phyloP scores from a whole-genome alignment of 1,140 invertebrate species.

The Drosophila ohnishii region DNA sequence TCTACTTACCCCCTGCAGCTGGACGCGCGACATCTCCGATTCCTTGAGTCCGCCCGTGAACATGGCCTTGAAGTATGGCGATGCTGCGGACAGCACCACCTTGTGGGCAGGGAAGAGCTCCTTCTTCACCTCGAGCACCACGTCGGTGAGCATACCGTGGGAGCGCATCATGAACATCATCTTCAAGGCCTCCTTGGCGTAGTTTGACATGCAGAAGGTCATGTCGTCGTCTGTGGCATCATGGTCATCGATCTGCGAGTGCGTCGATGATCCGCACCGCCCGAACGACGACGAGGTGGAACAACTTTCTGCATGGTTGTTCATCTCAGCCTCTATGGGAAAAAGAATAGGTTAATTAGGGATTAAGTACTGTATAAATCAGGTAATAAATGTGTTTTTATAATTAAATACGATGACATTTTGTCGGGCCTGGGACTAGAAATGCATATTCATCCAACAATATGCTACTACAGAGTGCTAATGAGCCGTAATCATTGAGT shows the following conservation, averaged over 20 bases:
- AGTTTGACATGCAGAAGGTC: constrained; percentile 93
- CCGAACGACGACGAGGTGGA: constrained; percentile 47
- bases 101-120: constrained; percentile 95
- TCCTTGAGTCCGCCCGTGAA: constrained; percentile 94
- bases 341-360: background rate
- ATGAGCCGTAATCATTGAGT: background rate
- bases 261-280: constrained; percentile 51
- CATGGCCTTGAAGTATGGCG: constrained; percentile 98
- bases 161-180: constrained; percentile 95
- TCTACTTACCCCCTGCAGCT: constrained; percentile 90
- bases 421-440: background rate
- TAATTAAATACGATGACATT: background rate
- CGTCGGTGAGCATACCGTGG: constrained; percentile 95
- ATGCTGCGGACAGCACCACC: constrained; percentile 95
- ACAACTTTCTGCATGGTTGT: constrained; percentile 59
- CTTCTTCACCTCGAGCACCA: constrained; percentile 92
- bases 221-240: constrained; percentile 86
- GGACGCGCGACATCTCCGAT: constrained; percentile 92
- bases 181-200: constrained; percentile 93
- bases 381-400: background rate
- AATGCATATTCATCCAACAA: background rate
- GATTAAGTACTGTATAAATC: background rate
- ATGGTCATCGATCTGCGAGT: constrained; percentile 67
- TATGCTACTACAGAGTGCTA: constrained; percentile 1
- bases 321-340: constrained; percentile 65